Evolutionary conservation across 64 coral and sea anemone genomes (phyloP).

Genomic region (Astreopora myriophthalma): DNA sequence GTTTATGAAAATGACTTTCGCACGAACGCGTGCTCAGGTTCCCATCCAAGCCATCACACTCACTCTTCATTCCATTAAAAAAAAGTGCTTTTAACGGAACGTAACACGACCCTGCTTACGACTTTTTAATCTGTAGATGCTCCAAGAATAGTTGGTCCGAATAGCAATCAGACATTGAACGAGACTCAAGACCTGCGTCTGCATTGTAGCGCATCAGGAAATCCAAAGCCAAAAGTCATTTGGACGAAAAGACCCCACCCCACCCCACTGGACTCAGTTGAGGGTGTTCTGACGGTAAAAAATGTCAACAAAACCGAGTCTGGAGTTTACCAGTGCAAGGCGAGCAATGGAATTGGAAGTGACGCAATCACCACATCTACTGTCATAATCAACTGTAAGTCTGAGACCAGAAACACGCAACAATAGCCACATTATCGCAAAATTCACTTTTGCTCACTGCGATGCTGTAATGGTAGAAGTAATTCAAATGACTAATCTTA

Average conservation of each 20-base stretch:
- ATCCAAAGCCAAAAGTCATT: neutral
- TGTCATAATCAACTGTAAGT: neutral
- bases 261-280: neutral
- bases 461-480: too few relatives aligned
- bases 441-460: too few relatives aligned
- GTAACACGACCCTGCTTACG: too few relatives aligned
- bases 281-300: neutral
- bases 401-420: neutral
- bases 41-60: too few relatives aligned
- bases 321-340: conserved; percentile 25
- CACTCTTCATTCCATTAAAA: too few relatives aligned
- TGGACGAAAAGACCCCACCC: neutral
- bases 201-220: neutral
- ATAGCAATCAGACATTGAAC: neutral
- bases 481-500: too few relatives aligned
- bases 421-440: too few relatives aligned
- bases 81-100: too few relatives aligned
- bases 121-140: neutral
- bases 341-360: conserved; percentile 20
- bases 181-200: neutral
- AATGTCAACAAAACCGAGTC: conserved; percentile 9
- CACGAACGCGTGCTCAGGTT: too few relatives aligned
- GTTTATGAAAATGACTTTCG: too few relatives aligned
- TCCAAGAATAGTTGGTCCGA: neutral
- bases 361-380: neutral